A percentile compares a stretch with the other conserved stretches of the same genome.
phyloP scores from a whole-genome alignment of 2,113 vertebrate genomes.

The Serinus canaria region DNA sequence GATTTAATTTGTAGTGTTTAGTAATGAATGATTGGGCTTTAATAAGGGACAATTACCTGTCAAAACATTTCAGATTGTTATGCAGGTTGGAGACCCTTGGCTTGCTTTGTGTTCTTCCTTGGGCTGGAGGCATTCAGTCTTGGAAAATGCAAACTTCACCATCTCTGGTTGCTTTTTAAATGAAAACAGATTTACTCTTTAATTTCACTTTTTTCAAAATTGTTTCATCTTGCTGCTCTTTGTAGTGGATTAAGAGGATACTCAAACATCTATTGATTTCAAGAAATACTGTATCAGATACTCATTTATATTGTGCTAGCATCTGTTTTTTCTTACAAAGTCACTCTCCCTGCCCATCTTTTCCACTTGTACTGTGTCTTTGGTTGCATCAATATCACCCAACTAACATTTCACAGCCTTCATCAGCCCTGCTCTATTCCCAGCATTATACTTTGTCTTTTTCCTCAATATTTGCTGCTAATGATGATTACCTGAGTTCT shows the following conservation, averaged over 20 bases:
- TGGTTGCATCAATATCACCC: neutral
- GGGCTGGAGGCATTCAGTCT: neutral
- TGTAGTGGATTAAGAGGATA: neutral
- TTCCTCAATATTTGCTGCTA: slow-evolving; percentile 5
- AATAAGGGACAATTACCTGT: neutral
- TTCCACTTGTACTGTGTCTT: neutral
- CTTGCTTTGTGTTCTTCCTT: neutral
- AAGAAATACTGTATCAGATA: neutral
- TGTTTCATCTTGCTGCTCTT: neutral
- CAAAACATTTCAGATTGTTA: neutral
- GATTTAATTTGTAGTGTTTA: neutral
- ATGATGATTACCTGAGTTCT: neutral
- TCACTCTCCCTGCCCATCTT: neutral
- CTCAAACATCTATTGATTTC: neutral
- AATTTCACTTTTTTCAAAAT: neutral
- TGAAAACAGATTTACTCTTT: neutral
- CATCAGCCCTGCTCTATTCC: neutral
- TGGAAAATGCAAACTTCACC: neutral
- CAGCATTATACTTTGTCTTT: neutral
- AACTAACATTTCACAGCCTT: neutral
- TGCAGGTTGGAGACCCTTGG: neutral
- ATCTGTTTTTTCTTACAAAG: neutral
- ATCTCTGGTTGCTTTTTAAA: neutral
- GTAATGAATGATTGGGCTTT: neutral
- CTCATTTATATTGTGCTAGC: neutral